Conservation (phyloP, 2,888 invertebrate genomes). For the Erynnis tages region DNA sequence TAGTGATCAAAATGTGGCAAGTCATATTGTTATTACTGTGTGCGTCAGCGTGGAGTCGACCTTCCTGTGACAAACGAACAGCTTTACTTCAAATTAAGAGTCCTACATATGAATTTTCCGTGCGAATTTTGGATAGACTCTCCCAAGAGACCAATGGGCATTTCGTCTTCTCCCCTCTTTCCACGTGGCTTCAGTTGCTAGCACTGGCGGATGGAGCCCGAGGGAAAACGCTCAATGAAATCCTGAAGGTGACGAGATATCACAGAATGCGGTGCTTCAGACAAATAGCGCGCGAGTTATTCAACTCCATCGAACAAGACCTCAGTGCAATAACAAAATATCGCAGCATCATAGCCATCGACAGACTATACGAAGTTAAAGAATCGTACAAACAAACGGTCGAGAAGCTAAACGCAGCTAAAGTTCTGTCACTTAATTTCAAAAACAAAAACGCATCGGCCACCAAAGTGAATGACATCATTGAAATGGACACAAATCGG, state of each 20-base stretch:
- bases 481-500: constrained; percentile 53
- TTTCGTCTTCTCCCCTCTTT: constrained; percentile 60
- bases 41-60: neutral
- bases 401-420: constrained; percentile 42
- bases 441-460: constrained; percentile 45
- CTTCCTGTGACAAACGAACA: constrained; percentile 20
- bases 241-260: constrained; percentile 49
- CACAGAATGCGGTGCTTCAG: constrained; percentile 53
- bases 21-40: constrained; percentile 5
- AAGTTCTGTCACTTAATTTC: constrained; percentile 48
- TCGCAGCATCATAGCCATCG: constrained; percentile 40
- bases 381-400: constrained; percentile 43
- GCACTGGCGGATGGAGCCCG: constrained; percentile 57
- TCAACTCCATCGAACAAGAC: constrained; percentile 53
- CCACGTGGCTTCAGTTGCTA: constrained; percentile 61
- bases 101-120: constrained; percentile 43
- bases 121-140: constrained; percentile 38
- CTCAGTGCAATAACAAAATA: constrained; percentile 46
- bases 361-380: constrained; percentile 45
- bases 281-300: constrained; percentile 1
- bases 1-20: constrained; percentile 6
- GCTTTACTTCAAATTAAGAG: constrained; percentile 36
- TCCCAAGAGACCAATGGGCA: constrained; percentile 59
- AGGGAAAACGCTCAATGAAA: constrained; percentile 50
- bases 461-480: constrained; percentile 54